Evolutionary conservation across 2,797 vertebrate genomes (phyloP).

Genomic region (Melanitta fusca): DNA sequence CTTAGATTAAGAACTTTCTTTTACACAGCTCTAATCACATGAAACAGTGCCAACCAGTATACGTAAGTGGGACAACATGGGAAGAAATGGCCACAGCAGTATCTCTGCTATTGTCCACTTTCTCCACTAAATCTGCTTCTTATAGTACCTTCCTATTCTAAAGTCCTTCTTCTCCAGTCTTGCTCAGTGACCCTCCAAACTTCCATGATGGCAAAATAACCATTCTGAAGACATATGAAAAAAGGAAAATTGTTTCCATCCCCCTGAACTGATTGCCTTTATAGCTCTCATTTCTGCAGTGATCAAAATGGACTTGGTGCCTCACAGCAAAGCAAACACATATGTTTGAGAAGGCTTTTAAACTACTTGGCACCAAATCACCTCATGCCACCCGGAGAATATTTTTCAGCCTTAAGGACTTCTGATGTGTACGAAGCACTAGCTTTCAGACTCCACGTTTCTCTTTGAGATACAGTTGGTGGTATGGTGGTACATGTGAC

Average conservation of each 20-base stretch:
- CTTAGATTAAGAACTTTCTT: not conserved
- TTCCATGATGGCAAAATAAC: not conserved
- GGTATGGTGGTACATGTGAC: slow-evolving; percentile 17
- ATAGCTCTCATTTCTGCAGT: not conserved
- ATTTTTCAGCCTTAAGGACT: not conserved
- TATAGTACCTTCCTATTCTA: not conserved
- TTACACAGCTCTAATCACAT: not conserved
- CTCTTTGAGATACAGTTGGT: slow-evolving; percentile 54
- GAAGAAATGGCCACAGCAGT: not conserved
- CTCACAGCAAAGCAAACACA: slow-evolving; percentile 28
- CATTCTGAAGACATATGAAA: slow-evolving; percentile 11
- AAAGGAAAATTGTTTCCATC: not conserved
- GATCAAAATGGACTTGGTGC: not conserved
- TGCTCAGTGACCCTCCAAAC: not conserved
- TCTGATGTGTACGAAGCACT: not conserved
- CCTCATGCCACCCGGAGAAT: slow-evolving; percentile 5
- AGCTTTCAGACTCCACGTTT: not conserved
- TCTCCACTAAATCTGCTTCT: not conserved
- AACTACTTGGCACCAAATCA: slow-evolving; percentile 4
- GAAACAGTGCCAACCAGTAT: not conserved
- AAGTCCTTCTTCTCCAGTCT: not conserved
- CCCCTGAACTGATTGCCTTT: not conserved
- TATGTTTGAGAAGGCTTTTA: slow-evolving; percentile 29
- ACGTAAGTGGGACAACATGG: not conserved
- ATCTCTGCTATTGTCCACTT: not conserved